A percentile compares a stretch with the other conserved stretches of the same genome.
These are phyloP conservation scores for Vanessa cardui DNA, from an alignment of 2,888 invertebrate species.

Conservation along the genomic window DNA sequence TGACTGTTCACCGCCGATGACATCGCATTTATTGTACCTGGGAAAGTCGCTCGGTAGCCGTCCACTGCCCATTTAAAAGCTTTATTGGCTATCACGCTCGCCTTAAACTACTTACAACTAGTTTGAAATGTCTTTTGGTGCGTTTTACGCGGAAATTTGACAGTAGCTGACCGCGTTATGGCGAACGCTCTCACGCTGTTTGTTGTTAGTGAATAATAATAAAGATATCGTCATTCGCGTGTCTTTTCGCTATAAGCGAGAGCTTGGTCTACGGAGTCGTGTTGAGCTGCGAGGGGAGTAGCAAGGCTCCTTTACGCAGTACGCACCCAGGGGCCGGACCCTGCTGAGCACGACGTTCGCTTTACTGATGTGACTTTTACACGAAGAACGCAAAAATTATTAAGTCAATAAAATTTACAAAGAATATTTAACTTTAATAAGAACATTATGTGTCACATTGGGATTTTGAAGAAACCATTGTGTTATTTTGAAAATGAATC, in stretches of 20 bases:
- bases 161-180: conserved; percentile 58
- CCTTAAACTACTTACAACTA: conserved; percentile 61
- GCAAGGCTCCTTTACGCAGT: conserved; percentile 51
- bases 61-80: conserved; percentile 67
- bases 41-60: conserved; percentile 73
- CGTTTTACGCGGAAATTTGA: conserved; percentile 66
- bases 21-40: conserved; percentile 62
- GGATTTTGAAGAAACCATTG: conserved; percentile 27
- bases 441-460: conserved; percentile 46
- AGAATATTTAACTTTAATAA: neutral
- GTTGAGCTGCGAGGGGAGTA: conserved; percentile 55
- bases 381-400: conserved; percentile 52
- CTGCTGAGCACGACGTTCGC: conserved; percentile 49
- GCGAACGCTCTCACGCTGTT: conserved; percentile 69
- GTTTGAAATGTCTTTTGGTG: conserved; percentile 73
- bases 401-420: conserved; percentile 1
- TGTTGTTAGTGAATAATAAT: conserved; percentile 57
- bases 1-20: conserved; percentile 57
- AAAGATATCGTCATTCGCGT: conserved; percentile 64
- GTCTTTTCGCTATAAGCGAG: conserved; percentile 67
- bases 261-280: conserved; percentile 55
- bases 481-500: no score
- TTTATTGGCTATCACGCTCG: conserved; percentile 77
- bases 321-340: conserved; percentile 66
- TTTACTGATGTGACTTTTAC: conserved; percentile 69